Evolutionary conservation across 1,140 invertebrate species (phyloP).

Genomic region (Rhagoletis pomonella): DNA sequence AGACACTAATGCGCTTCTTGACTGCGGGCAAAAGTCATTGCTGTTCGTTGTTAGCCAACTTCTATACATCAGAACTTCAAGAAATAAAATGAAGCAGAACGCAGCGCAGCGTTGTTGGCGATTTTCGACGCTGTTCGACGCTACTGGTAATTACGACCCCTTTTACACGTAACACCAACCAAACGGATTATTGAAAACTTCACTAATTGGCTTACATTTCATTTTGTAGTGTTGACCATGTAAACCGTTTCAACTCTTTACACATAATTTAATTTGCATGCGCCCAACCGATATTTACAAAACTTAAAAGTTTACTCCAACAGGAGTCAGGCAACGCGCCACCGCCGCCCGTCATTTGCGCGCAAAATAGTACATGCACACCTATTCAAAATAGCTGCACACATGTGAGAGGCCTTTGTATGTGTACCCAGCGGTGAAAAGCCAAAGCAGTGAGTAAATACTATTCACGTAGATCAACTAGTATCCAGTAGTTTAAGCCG

Average conservation of each 20-base stretch:
- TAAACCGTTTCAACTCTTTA: conserved; percentile 52
- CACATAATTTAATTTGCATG: conserved; percentile 49
- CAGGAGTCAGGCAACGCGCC: not conserved
- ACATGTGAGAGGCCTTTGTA: not conserved
- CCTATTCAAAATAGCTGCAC: too few species aligned
- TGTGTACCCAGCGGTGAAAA: too few species aligned
- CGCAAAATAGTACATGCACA: too few species aligned
- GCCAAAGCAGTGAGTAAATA: too few species aligned
- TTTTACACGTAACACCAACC: conserved; percentile 32
- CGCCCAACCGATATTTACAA: conserved; percentile 34
- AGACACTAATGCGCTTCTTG: conserved; percentile 14
- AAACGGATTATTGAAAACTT: conserved; percentile 51
- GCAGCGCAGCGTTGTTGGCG: not conserved
- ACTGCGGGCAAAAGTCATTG: conserved; percentile 38
- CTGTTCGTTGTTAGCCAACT: conserved; percentile 27
- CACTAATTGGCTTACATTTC: conserved; percentile 47
- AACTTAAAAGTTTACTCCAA: not conserved
- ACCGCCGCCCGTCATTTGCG: too few species aligned
- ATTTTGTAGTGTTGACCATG: conserved; percentile 48
- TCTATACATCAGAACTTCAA: not conserved
- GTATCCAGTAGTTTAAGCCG: too few species aligned
- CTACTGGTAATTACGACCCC: conserved; percentile 29
- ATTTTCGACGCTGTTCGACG: not conserved
- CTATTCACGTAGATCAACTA: too few species aligned
- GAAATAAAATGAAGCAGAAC: not conserved